Evolutionary conservation across 2,797 vertebrate genomes (phyloP), one percentile per base, ranked within the genome.

Genomic region (Anas bernieri): DNA sequence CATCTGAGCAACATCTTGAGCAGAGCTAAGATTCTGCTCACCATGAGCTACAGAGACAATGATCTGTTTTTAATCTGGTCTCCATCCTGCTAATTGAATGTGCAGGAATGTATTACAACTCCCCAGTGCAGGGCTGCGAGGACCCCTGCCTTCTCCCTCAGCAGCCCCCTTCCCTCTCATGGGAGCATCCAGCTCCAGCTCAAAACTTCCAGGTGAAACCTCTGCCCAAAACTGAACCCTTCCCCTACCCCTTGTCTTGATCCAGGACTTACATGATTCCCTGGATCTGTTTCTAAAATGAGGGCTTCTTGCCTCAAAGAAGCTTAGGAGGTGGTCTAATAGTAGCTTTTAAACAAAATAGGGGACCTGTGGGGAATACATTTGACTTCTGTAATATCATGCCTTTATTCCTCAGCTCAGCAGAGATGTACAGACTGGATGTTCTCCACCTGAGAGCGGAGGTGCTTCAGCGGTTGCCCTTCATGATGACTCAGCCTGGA

Each of bases 1-100:
- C 37, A 78, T 86, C 48, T 92, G 82, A 96, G 58, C 76, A 93
- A 23, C 76, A 78, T 48, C 69, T 84, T 64, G 73, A 77, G 73
- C 73, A 83, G 17, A 83, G 54, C 1, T 20, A 62, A 83, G 79
- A 72, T 88, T 67, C 87, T 86, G 64, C 89, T 85, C 73, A 81
- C 55, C 59, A 21, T 63, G 72, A 90, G 37, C 48, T 45, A 23
- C 62, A 68, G 59, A 0, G 1, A 78, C 33, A 84, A 12, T 70
- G 68, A 75, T 83, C 74, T 89, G 69, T 2, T 83, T 93, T 75
- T 69, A 76, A 90, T 79, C 66, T 90, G 41, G 62, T 86, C 74
- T 81, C 85, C 69, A 78, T 78, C 54, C 31, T 83, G 64, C 35
- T 83, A 66, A 81, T 5, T 88, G 59, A 70, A 84, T 43, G n/a